These are phyloP conservation scores for Chamaetylas fuelleborni DNA, from an alignment of 2,113 vertebrate genomes.

Conservation along the genomic window DNA sequence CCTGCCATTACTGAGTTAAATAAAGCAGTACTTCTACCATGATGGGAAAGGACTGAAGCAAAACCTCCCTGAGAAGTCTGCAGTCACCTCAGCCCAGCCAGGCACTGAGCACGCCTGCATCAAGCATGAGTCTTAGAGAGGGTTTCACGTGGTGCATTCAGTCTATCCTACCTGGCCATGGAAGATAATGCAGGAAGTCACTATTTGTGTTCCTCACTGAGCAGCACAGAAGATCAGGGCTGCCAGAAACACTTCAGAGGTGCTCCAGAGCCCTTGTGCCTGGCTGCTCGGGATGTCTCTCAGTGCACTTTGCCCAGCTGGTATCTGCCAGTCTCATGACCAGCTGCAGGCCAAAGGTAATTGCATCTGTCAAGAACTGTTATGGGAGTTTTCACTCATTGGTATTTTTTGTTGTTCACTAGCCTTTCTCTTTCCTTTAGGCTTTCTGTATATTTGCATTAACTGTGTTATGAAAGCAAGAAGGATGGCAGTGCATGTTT, in stretches of 20 bases:
- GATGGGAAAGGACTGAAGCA: background rate
- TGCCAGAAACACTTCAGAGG: background rate
- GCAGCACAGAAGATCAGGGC: background rate
- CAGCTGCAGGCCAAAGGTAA: slow-evolving; percentile 39
- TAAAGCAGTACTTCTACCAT: background rate
- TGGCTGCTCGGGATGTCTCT: background rate
- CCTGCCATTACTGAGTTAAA: background rate
- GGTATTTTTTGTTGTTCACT: background rate
- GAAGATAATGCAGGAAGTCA: background rate
- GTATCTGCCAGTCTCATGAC: background rate
- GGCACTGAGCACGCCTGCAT: background rate
- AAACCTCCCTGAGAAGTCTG: background rate
- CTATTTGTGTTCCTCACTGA: background rate
- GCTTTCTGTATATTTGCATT: background rate
- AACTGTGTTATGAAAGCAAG: background rate
- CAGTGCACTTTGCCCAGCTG: background rate
- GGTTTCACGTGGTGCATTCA: background rate
- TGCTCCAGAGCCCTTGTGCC: background rate
- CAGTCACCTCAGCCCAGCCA: background rate
- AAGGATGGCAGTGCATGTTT: background rate
- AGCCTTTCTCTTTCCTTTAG: background rate
- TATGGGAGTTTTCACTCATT: background rate
- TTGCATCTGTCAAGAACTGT: slow-evolving; percentile 20
- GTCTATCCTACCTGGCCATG: background rate
- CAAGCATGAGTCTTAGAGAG: background rate